Percentiles rank a stretch among this genome's conserved stretches.
phyloP scores from a whole-genome alignment of 2,797 vertebrate species.

The Spinibarbus caldwelli region DNA sequence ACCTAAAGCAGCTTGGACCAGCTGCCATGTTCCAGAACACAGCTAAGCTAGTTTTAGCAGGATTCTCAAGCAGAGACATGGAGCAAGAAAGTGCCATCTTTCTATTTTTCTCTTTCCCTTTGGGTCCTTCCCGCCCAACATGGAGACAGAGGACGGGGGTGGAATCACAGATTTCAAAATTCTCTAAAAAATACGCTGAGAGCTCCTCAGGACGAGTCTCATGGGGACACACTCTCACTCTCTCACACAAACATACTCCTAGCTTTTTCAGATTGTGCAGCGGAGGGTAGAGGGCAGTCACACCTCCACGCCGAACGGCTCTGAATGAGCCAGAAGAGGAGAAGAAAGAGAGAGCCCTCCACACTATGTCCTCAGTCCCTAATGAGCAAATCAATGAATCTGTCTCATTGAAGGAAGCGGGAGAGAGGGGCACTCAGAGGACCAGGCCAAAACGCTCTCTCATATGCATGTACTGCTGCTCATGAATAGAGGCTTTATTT shows the following conservation, averaged over 20 bases:
- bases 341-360: constrained; percentile 60
- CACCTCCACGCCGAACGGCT: constrained; percentile 78
- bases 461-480: constrained; percentile 76
- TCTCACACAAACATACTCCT: constrained; percentile 69
- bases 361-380: constrained; percentile 72
- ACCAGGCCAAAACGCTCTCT: constrained; percentile 80
- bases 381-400: constrained; percentile 86
- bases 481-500: constrained; percentile 75
- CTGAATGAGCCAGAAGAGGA: constrained; percentile 76
- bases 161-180: constrained; percentile 81
- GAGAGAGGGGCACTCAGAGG: constrained; percentile 68
- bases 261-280: constrained; percentile 81
- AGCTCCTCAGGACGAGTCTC: constrained; percentile 53
- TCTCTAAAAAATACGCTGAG: constrained; percentile 87
- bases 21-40: neutral
- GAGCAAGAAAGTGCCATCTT: constrained; percentile 10
- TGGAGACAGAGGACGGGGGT: constrained; percentile 23
- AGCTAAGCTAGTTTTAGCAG: constrained; percentile 33
- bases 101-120: constrained; percentile 1
- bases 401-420: constrained; percentile 74
- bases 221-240: constrained; percentile 71
- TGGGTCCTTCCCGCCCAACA: constrained; percentile 28
- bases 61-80: constrained; percentile 58
- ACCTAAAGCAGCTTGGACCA: neutral
- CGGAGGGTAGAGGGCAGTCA: constrained; percentile 80